Conservation (phyloP, 1,140 invertebrate genomes). For the Anastatus disparis region DNA sequence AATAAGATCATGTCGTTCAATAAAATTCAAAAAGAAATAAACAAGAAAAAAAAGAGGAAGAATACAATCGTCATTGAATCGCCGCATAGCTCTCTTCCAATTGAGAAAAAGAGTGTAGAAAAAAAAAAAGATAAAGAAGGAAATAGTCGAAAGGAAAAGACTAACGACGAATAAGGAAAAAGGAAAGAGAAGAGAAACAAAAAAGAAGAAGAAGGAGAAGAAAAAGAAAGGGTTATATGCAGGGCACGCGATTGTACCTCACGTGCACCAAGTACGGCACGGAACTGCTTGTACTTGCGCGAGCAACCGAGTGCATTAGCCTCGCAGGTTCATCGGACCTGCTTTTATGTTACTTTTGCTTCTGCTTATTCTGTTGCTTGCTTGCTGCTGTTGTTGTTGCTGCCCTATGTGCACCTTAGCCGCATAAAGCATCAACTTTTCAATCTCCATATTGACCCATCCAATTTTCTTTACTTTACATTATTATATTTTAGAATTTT, state of each 20-base stretch:
- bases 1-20: too few species aligned
- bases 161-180: background rate
- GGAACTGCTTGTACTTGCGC: constrained; percentile 50
- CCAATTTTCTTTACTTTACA: too few species aligned
- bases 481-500: too few species aligned
- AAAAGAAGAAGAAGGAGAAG: constrained; percentile 16
- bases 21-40: too few species aligned
- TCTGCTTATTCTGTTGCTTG: background rate
- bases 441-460: too few species aligned
- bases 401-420: background rate
- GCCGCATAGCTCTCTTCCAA: too few species aligned
- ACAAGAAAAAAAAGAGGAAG: too few species aligned
- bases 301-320: constrained; percentile 59
- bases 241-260: constrained; percentile 64
- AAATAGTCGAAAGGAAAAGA: constrained; percentile 5
- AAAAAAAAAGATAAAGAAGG: too few species aligned
- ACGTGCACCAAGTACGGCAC: constrained; percentile 60
- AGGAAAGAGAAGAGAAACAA: background rate
- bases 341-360: too few species aligned
- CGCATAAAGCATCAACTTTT: too few species aligned
- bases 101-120: too few species aligned
- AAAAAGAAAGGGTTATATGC: constrained; percentile 56
- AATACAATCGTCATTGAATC: too few species aligned
- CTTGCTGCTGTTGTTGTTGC: background rate
- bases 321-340: constrained; percentile 65